phyloP scores from a whole-genome alignment of 2,797 vertebrate species.

The Betta splendens region DNA sequence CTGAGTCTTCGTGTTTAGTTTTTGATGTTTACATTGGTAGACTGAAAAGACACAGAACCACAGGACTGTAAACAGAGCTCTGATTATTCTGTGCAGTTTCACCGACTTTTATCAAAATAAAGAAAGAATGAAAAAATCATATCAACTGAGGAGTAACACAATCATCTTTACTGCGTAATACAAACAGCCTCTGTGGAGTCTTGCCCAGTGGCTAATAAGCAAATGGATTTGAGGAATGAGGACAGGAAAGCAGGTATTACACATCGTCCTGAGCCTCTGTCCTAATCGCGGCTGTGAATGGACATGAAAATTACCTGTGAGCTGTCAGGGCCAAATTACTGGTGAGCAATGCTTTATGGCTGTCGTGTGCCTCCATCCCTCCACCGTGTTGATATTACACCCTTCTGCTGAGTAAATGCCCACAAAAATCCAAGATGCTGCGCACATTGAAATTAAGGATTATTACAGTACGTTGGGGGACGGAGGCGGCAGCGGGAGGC shows the following conservation, averaged over 20 bases:
- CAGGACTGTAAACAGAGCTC: no score
- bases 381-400: conserved; percentile 64
- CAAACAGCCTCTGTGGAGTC: conserved; percentile 13
- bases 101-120: no score
- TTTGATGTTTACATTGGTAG: no score
- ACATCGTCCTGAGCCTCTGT: conserved; percentile 39
- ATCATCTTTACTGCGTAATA: conserved; percentile 4
- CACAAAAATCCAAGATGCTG: conserved; percentile 35
- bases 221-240: conserved; percentile 50
- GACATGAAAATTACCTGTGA: conserved; percentile 74
- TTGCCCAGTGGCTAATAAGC: conserved; percentile 33
- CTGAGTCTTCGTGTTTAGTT: no score
- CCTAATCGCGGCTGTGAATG: conserved; percentile 64
- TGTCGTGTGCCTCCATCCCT: conserved; percentile 46
- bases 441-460: conserved; percentile 62
- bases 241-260: conserved; percentile 59
- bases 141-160: background rate
- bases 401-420: conserved; percentile 64
- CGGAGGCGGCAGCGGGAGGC: conserved; percentile 39
- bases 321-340: conserved; percentile 70
- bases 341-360: conserved; percentile 49
- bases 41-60: no score
- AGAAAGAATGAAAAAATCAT: no score
- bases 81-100: no score
- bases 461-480: conserved; percentile 59